Conservation (phyloP, 2,113 vertebrate species). For the Cottus gobio region DNA sequence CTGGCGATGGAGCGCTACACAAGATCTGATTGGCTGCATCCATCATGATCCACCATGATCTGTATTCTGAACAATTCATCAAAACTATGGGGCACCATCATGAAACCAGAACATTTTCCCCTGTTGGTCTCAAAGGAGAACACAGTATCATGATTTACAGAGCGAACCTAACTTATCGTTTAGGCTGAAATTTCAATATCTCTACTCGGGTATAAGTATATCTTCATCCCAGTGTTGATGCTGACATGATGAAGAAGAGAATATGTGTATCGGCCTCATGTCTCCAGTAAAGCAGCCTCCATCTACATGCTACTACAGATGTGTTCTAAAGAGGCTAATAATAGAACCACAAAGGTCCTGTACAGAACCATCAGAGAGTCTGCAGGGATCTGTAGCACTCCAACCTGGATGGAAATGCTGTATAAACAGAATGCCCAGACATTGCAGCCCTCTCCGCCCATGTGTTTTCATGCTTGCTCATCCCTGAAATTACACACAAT, state of each 20-base stretch:
- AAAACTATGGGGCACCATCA: background rate
- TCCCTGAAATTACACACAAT: constrained; percentile 67
- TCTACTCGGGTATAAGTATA: no score
- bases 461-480: constrained; percentile 55
- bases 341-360: background rate
- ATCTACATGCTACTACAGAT: background rate
- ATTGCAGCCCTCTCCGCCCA: constrained; percentile 37
- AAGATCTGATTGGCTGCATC: background rate
- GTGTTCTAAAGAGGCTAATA: background rate
- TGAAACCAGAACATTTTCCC: background rate
- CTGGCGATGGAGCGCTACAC: no score
- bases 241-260: background rate
- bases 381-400: background rate
- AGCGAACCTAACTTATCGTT: background rate
- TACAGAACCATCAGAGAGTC: background rate
- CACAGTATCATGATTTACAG: background rate
- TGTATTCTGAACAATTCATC: background rate
- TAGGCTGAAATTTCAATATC: no score
- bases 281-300: background rate
- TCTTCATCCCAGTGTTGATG: background rate
- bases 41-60: no score
- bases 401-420: constrained; percentile 26
- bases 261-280: background rate
- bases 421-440: constrained; percentile 25
- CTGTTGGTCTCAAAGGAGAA: background rate